Conservation (phyloP, 2,797 vertebrate species). For the Myotis daubentonii region DNA sequence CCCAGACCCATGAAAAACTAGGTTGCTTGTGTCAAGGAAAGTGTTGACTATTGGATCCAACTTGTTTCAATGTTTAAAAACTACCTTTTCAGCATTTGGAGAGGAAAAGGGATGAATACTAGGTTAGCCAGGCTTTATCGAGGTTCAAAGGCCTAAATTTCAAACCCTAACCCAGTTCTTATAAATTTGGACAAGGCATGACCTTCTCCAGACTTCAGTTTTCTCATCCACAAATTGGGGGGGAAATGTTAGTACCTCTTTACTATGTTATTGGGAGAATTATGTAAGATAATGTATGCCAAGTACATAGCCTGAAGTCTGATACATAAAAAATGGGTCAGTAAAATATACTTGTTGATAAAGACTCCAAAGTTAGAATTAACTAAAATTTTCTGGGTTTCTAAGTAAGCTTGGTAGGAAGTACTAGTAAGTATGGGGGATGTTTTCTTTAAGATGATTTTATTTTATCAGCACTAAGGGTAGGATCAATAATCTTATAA, state of each 20-base stretch:
- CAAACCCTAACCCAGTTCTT: not conserved
- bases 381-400: not conserved
- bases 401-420: not conserved
- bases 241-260: not conserved
- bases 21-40: not conserved
- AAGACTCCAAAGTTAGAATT: not conserved
- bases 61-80: conserved; percentile 30
- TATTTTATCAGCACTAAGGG: not conserved
- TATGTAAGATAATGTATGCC: not conserved
- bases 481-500: not conserved
- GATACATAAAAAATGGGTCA: not conserved
- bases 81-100: not conserved
- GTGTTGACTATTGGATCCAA: not conserved
- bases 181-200: not conserved
- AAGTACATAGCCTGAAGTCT: not conserved
- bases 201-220: not conserved
- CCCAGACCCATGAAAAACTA: not conserved
- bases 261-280: not conserved
- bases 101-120: not conserved
- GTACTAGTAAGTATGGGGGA: not conserved
- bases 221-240: not conserved
- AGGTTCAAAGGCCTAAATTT: not conserved
- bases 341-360: not conserved
- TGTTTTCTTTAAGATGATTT: not conserved
- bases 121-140: not conserved